phyloP scores from a whole-genome alignment of 2,797 vertebrate species.

The Artibeus jamaicensis region DNA sequence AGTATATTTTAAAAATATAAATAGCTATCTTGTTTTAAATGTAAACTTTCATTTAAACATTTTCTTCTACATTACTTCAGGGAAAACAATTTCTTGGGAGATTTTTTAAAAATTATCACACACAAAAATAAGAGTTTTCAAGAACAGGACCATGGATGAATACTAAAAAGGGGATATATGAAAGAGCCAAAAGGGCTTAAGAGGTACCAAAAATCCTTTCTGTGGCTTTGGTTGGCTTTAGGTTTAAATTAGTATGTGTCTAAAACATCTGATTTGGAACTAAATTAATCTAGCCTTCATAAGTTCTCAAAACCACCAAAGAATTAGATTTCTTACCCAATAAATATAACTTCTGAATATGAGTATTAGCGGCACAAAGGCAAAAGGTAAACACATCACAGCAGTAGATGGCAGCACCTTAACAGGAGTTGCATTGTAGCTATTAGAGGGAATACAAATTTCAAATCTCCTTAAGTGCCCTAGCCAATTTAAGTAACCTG shows the following conservation, averaged over 20 bases:
- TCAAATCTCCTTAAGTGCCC: background rate
- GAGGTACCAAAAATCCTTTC: background rate
- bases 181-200: background rate
- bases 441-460: slow-evolving; percentile 47
- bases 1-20: too few species aligned
- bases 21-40: slow-evolving; percentile 47
- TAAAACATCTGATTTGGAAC: slow-evolving; percentile 62
- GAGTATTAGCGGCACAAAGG: slow-evolving; percentile 57
- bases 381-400: slow-evolving; percentile 55
- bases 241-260: slow-evolving; percentile 44
- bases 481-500: slow-evolving; percentile 11
- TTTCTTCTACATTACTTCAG: background rate
- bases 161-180: background rate
- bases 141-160: background rate
- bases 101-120: background rate
- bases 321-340: slow-evolving; percentile 58
- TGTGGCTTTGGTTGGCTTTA: background rate
- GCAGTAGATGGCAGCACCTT: slow-evolving; percentile 55
- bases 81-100: background rate
- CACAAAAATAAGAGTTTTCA: background rate
- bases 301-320: slow-evolving; percentile 61
- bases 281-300: slow-evolving; percentile 48
- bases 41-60: slow-evolving; percentile 42
- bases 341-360: slow-evolving; percentile 53
- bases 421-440: slow-evolving; percentile 53